Evolutionary conservation across 2,888 invertebrate genomes (phyloP).

Genomic region (Drosophila mettleri): DNA sequence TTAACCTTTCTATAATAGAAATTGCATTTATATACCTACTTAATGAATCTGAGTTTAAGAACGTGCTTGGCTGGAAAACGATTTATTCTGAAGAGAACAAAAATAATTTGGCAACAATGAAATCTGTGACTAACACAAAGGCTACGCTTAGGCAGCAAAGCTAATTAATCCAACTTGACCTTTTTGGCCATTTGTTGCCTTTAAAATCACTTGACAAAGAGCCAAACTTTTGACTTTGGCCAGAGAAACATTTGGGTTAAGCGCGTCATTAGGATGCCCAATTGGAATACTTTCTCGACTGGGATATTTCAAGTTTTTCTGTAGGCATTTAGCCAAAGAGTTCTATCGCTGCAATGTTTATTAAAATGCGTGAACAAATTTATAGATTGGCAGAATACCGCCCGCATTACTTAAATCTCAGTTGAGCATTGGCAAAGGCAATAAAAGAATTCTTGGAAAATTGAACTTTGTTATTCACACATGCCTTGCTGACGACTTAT

Average conservation of each 20-base stretch:
- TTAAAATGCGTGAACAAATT: too few relatives aligned
- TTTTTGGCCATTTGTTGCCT: constrained; percentile 29
- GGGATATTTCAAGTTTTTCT: not conserved
- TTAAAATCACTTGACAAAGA: constrained; percentile 41
- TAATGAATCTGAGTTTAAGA: not conserved
- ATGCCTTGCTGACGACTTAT: not conserved
- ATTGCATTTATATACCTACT: too few relatives aligned
- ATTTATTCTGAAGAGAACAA: constrained; percentile 13
- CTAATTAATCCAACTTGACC: constrained; percentile 57
- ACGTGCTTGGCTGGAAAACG: not conserved
- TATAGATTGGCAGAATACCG: too few relatives aligned
- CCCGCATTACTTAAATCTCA: not conserved
- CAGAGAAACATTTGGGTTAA: constrained; percentile 4
- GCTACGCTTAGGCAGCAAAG: constrained; percentile 18
- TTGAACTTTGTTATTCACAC: not conserved
- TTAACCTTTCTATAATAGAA: too few relatives aligned
- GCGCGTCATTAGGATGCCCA: not conserved
- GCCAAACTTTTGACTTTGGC: constrained; percentile 12
- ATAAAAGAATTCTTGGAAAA: not conserved
- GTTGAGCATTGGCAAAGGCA: not conserved
- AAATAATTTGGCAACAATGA: constrained; percentile 16
- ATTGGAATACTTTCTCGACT: constrained; percentile 12
- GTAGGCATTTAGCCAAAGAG: not conserved
- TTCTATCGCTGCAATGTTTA: not conserved
- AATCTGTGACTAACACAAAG: constrained; percentile 26